phyloP scores from a whole-genome alignment of 2,888 invertebrate species.

The Drosophila merina region DNA sequence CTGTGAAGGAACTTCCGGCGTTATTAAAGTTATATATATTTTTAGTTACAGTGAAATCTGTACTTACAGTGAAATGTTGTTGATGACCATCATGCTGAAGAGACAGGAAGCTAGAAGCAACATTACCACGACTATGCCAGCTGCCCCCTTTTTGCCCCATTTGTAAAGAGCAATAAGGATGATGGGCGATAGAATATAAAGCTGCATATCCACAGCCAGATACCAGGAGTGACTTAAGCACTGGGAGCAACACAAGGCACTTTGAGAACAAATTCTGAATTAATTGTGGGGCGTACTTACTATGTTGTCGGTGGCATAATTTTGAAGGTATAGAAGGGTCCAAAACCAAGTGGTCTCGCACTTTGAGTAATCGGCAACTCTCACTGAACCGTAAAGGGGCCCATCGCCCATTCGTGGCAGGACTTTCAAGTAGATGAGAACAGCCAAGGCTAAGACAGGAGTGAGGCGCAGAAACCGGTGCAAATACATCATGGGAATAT shows the following conservation, averaged over 20 bases:
- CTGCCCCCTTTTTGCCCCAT: conserved; percentile 69
- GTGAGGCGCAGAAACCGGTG: conserved; percentile 84
- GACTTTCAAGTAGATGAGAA: conserved; percentile 84
- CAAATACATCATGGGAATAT: conserved; percentile 73
- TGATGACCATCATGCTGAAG: conserved; percentile 67
- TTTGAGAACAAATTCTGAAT: neutral
- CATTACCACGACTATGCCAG: conserved; percentile 55
- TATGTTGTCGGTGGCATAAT: conserved; percentile 78
- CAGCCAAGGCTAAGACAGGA: conserved; percentile 84
- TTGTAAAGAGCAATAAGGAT: conserved; percentile 84
- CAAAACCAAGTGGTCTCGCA: conserved; percentile 84
- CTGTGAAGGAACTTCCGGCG: too few relatives aligned
- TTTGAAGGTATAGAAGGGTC: conserved; percentile 84
- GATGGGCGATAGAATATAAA: conserved; percentile 85
- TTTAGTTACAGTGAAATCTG: too few relatives aligned
- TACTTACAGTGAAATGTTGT: conserved; percentile 52
- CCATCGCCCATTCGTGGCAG: conserved; percentile 84
- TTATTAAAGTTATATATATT: too few relatives aligned
- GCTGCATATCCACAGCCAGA: conserved; percentile 85
- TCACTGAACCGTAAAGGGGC: conserved; percentile 82
- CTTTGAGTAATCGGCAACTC: conserved; percentile 13
- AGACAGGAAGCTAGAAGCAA: conserved; percentile 69
- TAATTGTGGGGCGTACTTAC: conserved; percentile 48
- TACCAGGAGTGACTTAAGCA: conserved; percentile 86
- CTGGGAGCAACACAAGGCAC: too few relatives aligned